A percentile compares a stretch with the other conserved stretches of the same genome.
These are phyloP conservation scores for Micromesistius poutassou DNA, from an alignment of 2,797 vertebrate species.

Conservation along the genomic window DNA sequence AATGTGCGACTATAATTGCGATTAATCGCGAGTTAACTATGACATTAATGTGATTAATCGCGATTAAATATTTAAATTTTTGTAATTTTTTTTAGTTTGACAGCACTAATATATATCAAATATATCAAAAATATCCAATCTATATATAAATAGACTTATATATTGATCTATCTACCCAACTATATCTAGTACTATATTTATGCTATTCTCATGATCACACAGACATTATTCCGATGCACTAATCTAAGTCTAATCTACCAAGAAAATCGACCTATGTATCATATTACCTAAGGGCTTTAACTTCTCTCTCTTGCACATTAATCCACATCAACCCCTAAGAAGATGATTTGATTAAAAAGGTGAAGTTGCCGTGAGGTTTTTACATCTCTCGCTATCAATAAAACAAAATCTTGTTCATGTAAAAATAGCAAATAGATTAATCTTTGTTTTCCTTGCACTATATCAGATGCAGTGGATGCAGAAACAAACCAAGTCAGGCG, in stretches of 20 bases:
- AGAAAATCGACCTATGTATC: neutral
- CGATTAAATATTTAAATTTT: no score
- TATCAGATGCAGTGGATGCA: conserved; percentile 26
- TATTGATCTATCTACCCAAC: no score
- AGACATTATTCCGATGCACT: neutral
- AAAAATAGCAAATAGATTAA: neutral
- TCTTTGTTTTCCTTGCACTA: conserved; percentile 3
- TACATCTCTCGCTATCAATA: neutral
- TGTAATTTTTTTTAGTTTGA: no score
- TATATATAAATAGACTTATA: neutral
- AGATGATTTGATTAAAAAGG: neutral
- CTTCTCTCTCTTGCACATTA: neutral
- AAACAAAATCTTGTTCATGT: neutral
- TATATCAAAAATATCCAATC: neutral
- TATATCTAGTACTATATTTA: neutral
- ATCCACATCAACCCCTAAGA: neutral
- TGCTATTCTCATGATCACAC: neutral
- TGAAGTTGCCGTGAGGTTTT: neutral
- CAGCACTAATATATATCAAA: neutral
- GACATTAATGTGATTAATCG: no score
- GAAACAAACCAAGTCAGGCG: conserved; percentile 56
- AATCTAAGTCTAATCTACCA: neutral
- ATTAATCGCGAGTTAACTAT: no score
- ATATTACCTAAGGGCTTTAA: neutral
- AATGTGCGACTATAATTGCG: no score